Evolutionary conservation across 1,140 invertebrate genomes (phyloP), one percentile per base, ranked within the genome.

Genomic region (Belonocnema kinseyi): DNA sequence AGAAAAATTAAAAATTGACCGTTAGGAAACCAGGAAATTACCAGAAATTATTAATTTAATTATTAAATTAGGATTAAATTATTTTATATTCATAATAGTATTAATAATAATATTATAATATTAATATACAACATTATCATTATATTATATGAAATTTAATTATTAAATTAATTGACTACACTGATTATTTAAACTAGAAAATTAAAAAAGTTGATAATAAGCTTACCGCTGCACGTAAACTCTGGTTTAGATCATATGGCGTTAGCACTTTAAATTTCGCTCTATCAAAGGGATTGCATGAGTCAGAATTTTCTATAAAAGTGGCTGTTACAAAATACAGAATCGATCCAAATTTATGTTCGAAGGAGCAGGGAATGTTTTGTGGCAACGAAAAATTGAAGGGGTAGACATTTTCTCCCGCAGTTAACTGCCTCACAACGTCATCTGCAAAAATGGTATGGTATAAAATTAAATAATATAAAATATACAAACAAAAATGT

Each of bases 301-400:
- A 13, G 7, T 40, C 61, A n/a, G 10, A n/a, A 46, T 40, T 33
- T 66, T 66, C 61, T 8, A 66, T 66, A 40, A 66, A 66, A n/a
- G 61, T 66, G 11, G 91, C 93, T 80, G 93, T 94, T 16, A 93
- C 77, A 84, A 90, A 92, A 79, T 94, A 94, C 54, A 92, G 85
- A 33, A 94, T 89, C 77, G 88, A 88, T 13, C 93, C 93, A 84
- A 91, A 85, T 70, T 88, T 85, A 11, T 93, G 92, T 83, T 94
- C 93, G 87, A 94, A 93, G 33, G 93, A 94, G 58, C 92, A 88
- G 0, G 92, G 91, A 73, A 92, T 85, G 11, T 88, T 87, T 14
- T 84, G 76, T 4, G 93, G 93, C 5, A 94, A 78, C 73, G 91
- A 86, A 84, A 93, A 93, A 12, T 84, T 85, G 81, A 94, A 94